Evolutionary conservation across 2,113 vertebrate genomes (phyloP), one percentile per base, ranked within the genome.

Genomic region (Zootoca vivipara): DNA sequence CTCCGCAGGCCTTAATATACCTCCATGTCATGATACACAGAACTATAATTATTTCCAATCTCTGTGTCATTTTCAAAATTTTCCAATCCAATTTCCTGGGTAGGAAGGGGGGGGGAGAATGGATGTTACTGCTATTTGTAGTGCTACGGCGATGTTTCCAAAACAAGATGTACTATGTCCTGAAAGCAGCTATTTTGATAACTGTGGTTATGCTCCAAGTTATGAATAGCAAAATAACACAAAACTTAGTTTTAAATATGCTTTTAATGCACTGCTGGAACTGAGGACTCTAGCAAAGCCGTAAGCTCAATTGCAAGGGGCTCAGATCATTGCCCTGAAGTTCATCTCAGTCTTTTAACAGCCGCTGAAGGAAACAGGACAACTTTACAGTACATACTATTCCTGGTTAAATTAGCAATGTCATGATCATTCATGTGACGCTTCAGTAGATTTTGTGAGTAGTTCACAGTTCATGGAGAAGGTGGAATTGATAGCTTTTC

Each of bases 111-210:
- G 73, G 82, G 42, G 35, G 73, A 85, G 87, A n/a, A n/a, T n/a
- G 33, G 88, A 89, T 79, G 81, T 80, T 24, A 4, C 46, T 70
- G 46, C 67, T 70, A 46, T 64, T 92, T 65, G 46, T 72, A 87
- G 83, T 79, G n/a, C 58, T 75, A 73, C 79, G n/a, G 67, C n/a
- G 82, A 69, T 78, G 78, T 7, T 88, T 62, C 72, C 70, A 91
- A 87, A 90, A 0, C 91, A 90, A 89, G 87, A 88, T 92, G 26
- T 81, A 85, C 79, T 87, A 83, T 80, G 86, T 82, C 77, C 77
- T 73, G 87, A 78, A 82, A 30, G 62, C 75, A 88, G 86, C 38
- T 64, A 10, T 67, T 0, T 0, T 10, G 56, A 81, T 77, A 78
- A 81, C 72, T 83, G 52, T 77, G 83, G 7, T 89, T 0, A 0